A percentile compares a stretch with the other conserved stretches of the same genome.
phyloP scores from a whole-genome alignment of 2,113 vertebrate genomes.

The Pomatostomus ruficeps region DNA sequence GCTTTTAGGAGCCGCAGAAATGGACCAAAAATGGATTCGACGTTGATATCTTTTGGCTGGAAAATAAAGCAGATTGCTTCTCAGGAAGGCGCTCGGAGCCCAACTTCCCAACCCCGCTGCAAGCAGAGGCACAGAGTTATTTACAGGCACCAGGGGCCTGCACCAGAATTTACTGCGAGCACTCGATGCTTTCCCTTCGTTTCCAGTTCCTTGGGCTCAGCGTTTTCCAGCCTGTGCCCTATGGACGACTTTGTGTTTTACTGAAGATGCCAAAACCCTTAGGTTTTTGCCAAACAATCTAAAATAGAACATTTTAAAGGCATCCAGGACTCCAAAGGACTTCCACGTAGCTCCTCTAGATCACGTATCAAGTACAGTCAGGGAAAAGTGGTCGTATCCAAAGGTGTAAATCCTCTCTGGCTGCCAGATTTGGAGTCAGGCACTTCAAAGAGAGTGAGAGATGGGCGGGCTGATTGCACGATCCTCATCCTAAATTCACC shows the following conservation, averaged over 20 bases:
- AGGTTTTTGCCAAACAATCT: background rate
- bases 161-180: background rate
- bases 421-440: background rate
- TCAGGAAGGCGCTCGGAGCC: background rate
- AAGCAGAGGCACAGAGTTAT: background rate
- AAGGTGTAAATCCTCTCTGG: background rate
- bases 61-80: slow-evolving; percentile 44
- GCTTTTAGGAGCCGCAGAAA: slow-evolving; percentile 2
- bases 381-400: background rate
- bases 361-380: background rate
- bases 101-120: background rate
- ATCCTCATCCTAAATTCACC: background rate
- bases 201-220: background rate
- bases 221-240: background rate
- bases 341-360: background rate
- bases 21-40: slow-evolving; percentile 13
- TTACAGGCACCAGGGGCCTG: background rate
- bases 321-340: background rate
- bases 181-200: background rate
- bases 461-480: background rate
- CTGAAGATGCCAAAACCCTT: background rate
- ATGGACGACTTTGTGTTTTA: background rate
- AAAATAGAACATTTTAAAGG: background rate
- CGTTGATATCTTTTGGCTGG: background rate
- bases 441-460: background rate